Evolutionary conservation across 2,113 vertebrate species (phyloP), one percentile per base, ranked within the genome.

Genomic region (Amia ocellicauda): DNA sequence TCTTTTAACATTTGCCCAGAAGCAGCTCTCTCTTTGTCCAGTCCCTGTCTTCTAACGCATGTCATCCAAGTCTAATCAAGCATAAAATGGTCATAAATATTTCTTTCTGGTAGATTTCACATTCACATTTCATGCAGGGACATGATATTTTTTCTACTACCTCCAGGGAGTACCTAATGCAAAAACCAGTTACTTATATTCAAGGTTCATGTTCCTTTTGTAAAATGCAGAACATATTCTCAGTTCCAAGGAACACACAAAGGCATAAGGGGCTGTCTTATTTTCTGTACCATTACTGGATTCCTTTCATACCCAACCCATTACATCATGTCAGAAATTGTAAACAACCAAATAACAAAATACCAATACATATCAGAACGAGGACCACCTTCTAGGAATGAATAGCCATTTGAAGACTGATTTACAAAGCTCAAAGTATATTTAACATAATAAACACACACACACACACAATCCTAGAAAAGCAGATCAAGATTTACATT

Each of bases 91-190:
- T 91, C 93, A 93, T 94, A 95, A 96, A 96, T 97, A 96, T 96
- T 96, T 95, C 92, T 98, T 94, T 96, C 93, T 97, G 93, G 90
- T 94, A 96, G 93, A 96, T 94, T 97, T 96, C 94, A 94, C 94
- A 94, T 95, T 92, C 91, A 69, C 91, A 94, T 95, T 93, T 95
- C 93, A 95, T 87, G 85, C 92, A 86, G 91, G 89, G 93, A 91
- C 92, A 92, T 91, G 89, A 92, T 92, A 96, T 91, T 89, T 87
- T 64, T 68, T 84, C 85, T 89, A 80, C 83, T 88, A 93, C 90
- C 92, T 95, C 91, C 91, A 83, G 91, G 92, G 92, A 95, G 89
- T 81, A 92, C 87, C 92, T 96, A 93, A 97, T 96, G 92, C 88
- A 95, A 89, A 94, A 94, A 92, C 89, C 92, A 93, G 92, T 92